Evolutionary conservation across 2,113 vertebrate genomes (phyloP), one percentile per base, ranked within the genome.

Genomic region (Coptodon bakossiorum): DNA sequence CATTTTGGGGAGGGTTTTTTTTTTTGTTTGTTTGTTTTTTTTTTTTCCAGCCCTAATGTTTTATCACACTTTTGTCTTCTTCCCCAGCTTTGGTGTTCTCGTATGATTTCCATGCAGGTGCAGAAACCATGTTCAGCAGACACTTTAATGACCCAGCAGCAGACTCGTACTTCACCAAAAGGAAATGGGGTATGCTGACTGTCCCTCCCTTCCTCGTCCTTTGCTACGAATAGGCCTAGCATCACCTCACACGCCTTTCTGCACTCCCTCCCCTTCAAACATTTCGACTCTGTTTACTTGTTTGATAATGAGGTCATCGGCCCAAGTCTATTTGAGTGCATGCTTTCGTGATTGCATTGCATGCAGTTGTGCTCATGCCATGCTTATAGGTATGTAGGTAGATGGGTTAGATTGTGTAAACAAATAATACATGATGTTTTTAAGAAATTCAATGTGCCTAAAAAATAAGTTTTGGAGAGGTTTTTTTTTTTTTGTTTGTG

Each of bases 71-170:
- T 27, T n/a, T 54, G 34, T 84, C 22, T 83, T 50, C 7, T 84
- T 68, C 11, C 48, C 19, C 73, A 99, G 99, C 99, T 19, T 96
- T 99, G 95, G 98, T 99, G 90, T 99, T 99, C 96, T 99, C 98
- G 2, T 99, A 99, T 80, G 99, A 99, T 95, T 99, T 99, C 95
- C 98, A 99, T 82, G 98, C 99, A 90, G 98, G 98, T 93, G 98
- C 98, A 89, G 99, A 99, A 93, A 99, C 99, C 40, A 98, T 99
- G 98, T 99, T 98, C 97, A 98, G 97, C 97, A 97, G 98, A 93
- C 99, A 99, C 93, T 99, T 99, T 95, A 99, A 98, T 88, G 98
- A 99, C 89, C 98, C 99, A 17, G 97, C 97, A 84, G 98, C 99
- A 63, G 99, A 99, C 94, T 98, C 97, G 50, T 99, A 97, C 94